Percentiles rank a stretch among this genome's conserved stretches.
phyloP scores from a whole-genome alignment of 2,797 vertebrate genomes.

The Eulemur coronatus region DNA sequence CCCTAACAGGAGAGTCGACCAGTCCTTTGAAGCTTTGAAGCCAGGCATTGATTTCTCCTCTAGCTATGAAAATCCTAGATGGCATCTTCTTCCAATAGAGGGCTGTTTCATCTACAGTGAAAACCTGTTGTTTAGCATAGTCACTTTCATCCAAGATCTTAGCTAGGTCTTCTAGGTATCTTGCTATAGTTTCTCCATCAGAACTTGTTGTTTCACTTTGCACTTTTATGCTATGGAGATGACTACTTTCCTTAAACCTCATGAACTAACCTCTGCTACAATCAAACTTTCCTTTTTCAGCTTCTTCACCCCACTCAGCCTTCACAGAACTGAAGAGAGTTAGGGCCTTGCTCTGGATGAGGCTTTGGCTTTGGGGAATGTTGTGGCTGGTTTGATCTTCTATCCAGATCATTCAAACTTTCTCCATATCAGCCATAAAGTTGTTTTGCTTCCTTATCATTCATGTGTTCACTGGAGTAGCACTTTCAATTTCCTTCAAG shows the following conservation, averaged over 20 bases:
- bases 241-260: neutral
- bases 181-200: neutral
- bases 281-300: neutral
- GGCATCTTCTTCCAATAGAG: too few relatives aligned
- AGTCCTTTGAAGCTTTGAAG: too few relatives aligned
- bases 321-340: neutral
- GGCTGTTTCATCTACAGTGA: too few relatives aligned
- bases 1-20: too few relatives aligned
- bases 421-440: neutral
- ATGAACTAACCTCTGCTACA: neutral
- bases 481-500: neutral
- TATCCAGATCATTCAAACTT: neutral
- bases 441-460: neutral
- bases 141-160: neutral
- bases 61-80: too few relatives aligned
- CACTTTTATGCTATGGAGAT: neutral
- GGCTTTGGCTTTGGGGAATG: neutral
- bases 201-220: neutral
- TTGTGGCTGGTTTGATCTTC: neutral
- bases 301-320: neutral
- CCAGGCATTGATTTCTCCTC: too few relatives aligned
- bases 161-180: neutral
- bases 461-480: neutral
- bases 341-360: neutral
- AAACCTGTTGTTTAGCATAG: too few relatives aligned